Evolutionary conservation across 2,888 invertebrate species (phyloP), one percentile per base, ranked within the genome.

Genomic region (Caenorhabditis zanzibari): DNA sequence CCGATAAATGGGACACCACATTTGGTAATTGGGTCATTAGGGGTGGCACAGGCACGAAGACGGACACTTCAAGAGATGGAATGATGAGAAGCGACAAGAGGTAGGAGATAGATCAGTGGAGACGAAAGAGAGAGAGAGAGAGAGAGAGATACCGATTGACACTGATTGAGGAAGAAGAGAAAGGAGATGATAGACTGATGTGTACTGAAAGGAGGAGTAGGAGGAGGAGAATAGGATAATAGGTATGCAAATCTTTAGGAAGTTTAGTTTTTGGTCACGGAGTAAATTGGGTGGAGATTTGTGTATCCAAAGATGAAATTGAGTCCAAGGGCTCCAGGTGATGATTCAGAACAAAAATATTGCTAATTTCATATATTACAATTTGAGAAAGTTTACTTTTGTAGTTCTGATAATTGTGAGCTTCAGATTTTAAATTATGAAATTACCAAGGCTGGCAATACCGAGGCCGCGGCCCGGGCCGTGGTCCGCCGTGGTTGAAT

Each of bases 11-110:
- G 76, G 83, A 73, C 74, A 81, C 75, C 73, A 71, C 74, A 66
- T 74, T 64, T 79, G 82, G 76, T 79, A 79, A 80, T 75, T 82
- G 80, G 85, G 79, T 81, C 74, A 72, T 59, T 59, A 79, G 80
- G 76, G 76, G 81, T 76, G 81, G 76, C 75, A 82, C 75, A 68
- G 54, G 41, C 16, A 64, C 19, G 64, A 32, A 22, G 26, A 38
- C 38, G 49, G 66, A 73, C 54, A 73, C 68, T 80, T 80, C 47
- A 19, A 47, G 47, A 47, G 47, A 47, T 19, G 38, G 52, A 63
- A 66, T 80, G 64, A 80, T 80, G 71, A 71, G 64, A 64, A 79
- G 68, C 56, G 68, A 81, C 63, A 68, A 59, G 54, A 32, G 49
- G n/a, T 64, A 73, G 77, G 28, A 61, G 44, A 26, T 44, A 63